Percentiles rank a stretch among this genome's conserved stretches.
These are phyloP conservation scores for Aphodius sticticus DNA, from an alignment of 2,888 invertebrate species.

Conservation along the genomic window DNA sequence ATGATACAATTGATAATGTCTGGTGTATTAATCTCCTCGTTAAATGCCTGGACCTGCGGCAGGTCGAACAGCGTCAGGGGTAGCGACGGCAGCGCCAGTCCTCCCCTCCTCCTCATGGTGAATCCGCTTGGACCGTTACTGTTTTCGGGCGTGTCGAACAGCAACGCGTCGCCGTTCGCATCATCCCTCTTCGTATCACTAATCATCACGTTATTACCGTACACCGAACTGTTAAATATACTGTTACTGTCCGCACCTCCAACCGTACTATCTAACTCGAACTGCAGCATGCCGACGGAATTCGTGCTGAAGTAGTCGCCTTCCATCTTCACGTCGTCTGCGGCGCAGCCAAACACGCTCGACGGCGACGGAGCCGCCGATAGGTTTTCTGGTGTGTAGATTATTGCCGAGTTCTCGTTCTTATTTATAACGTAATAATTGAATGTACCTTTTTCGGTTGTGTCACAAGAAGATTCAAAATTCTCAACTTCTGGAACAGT, in stretches of 20 bases:
- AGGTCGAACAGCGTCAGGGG: conserved; percentile 9
- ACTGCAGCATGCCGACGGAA: conserved; percentile 6
- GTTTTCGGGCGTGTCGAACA: conserved; percentile 40
- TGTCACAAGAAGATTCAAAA: conserved; percentile 25
- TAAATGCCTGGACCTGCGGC: conserved; percentile 4
- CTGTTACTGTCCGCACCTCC: neutral
- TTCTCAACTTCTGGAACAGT: conserved; percentile 17
- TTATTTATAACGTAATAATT: conserved; percentile 25
- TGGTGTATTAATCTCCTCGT: conserved; percentile 55
- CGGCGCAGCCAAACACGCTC: conserved; percentile 7
- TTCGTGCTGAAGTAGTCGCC: conserved; percentile 19
- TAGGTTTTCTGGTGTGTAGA: neutral
- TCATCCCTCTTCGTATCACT: conserved; percentile 11
- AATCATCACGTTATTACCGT: conserved; percentile 22
- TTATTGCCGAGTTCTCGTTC: conserved; percentile 13
- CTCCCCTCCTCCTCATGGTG: neutral
- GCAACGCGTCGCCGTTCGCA: conserved; percentile 26
- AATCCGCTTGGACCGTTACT: conserved; percentile 33
- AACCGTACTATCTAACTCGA: neutral
- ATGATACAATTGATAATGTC: conserved; percentile 58
- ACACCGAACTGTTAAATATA: conserved; percentile 22
- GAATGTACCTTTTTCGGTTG: conserved; percentile 7
- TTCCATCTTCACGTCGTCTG: conserved; percentile 22
- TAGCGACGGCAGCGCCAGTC: conserved; percentile 6
- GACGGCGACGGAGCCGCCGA: conserved; percentile 29